phyloP scores from a whole-genome alignment of 2,888 invertebrate genomes.

The Allacma fusca region DNA sequence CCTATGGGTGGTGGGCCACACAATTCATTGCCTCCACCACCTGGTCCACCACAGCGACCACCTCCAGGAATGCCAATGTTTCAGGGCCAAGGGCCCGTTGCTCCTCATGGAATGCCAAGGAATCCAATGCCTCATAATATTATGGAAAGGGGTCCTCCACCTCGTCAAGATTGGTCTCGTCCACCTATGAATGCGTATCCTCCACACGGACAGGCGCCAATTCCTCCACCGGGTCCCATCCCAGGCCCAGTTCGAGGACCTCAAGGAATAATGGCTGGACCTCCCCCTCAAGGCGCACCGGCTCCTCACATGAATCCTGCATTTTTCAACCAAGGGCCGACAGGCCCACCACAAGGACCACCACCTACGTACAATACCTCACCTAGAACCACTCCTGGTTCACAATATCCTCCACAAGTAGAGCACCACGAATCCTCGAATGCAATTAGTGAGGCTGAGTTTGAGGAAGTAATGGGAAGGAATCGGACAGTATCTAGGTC shows the following conservation, averaged over 20 bases:
- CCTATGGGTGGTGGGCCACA: constrained; percentile 66
- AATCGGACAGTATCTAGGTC: constrained; percentile 97
- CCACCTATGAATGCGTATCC: constrained; percentile 69
- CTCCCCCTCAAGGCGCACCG: constrained; percentile 70
- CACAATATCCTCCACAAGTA: constrained; percentile 61
- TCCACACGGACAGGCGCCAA: constrained; percentile 68
- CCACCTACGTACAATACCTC: constrained; percentile 62
- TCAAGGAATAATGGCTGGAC: constrained; percentile 65
- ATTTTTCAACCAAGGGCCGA: constrained; percentile 81
- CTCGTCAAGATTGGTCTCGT: constrained; percentile 77
- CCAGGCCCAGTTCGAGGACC: constrained; percentile 68
- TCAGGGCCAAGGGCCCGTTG: constrained; percentile 54
- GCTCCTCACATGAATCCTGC: constrained; percentile 97
- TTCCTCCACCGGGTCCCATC: constrained; percentile 67
- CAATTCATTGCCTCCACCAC: constrained; percentile 51
- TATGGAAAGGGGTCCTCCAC: constrained; percentile 68
- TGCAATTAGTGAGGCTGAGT: constrained; percentile 86
- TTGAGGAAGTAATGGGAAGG: constrained; percentile 97
- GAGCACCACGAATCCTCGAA: constrained; percentile 65
- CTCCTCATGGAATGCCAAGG: constrained; percentile 63
- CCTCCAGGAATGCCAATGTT: constrained; percentile 56
- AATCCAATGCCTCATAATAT: constrained; percentile 60
- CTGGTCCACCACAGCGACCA: constrained; percentile 61
- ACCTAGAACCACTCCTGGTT: constrained; percentile 53
- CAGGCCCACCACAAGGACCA: constrained; percentile 67